Percentiles rank a stretch among this genome's conserved stretches.
phyloP scores from a whole-genome alignment of 2,888 invertebrate genomes.

The Protodeltote pygarga region DNA sequence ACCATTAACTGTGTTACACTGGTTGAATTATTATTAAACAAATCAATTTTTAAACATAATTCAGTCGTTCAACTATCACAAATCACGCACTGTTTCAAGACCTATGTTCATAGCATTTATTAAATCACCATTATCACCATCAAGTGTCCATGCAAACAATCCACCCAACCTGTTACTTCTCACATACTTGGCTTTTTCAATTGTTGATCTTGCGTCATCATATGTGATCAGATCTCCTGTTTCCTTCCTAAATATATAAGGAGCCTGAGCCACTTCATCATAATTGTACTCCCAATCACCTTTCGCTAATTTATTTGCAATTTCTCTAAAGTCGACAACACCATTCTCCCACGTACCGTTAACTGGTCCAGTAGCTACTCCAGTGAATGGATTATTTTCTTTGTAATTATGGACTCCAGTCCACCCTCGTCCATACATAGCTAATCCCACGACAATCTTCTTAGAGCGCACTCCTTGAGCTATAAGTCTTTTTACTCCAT shows the following conservation, averaged over 20 bases:
- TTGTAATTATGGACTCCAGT: constrained; percentile 76
- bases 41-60: constrained; percentile 46
- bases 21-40: too few species aligned
- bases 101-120: constrained; percentile 83
- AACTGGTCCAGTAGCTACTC: constrained; percentile 77
- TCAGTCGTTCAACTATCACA: constrained; percentile 54
- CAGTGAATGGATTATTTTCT: constrained; percentile 78
- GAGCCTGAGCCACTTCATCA: constrained; percentile 79
- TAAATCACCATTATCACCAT: constrained; percentile 82
- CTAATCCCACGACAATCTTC: constrained; percentile 80
- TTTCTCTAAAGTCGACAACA: constrained; percentile 81
- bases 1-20: constrained; percentile 48
- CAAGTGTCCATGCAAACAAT: constrained; percentile 82
- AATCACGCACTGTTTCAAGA: constrained; percentile 70
- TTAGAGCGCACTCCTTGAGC: constrained; percentile 81
- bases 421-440: constrained; percentile 84
- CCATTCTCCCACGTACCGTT: constrained; percentile 84
- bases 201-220: constrained; percentile 79
- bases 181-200: constrained; percentile 82
- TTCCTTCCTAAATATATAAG: constrained; percentile 77
- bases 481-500: constrained; percentile 77
- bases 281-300: constrained; percentile 82
- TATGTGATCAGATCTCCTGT: constrained; percentile 81
- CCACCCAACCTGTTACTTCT: constrained; percentile 81
- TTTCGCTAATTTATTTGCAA: constrained; percentile 75